Base-by-base conservation (phyloP, 2,113 vertebrate genomes). In the Gyps fulvus region DNA sequence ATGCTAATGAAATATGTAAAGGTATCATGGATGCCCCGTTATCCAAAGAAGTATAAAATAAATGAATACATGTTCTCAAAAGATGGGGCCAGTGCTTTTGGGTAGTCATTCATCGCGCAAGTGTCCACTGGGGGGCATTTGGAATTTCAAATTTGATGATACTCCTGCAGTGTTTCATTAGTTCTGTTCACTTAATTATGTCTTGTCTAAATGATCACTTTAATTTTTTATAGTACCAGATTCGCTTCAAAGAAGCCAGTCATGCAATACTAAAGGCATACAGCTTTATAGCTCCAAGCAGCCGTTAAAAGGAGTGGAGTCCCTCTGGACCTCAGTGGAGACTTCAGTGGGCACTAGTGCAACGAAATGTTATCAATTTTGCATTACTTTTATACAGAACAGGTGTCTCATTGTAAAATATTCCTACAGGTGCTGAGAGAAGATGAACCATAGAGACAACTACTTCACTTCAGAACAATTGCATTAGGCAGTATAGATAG, bases 161-260 rank as follows among this genome's bases (percentile, higher is more conserved):
- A 89, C 27, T 95, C 55, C 81, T 87, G 71, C 79, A 87, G 94
- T 42, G 45, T 93, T 96, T 96, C 92, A 93, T 97, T 96, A 94
- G 74, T 78, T 87, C 89, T 94, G 88, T 96, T 96, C 95, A 94
- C 58, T 94, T 97, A 95, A 97, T 97, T 96, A 94, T 90, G 87
- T 74, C 94, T 94, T 95, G 89, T 95, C 94, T 95, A 96, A 97
- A 94, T 90, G 95, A 97, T 92, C 63, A 27, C 54, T 94, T 96
- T 54, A 95, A 93, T 91, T 91, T 95, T 97, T 97, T 70, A 96
- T 73, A 82, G 78, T 67, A 72, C 31, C 50, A 92, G 81, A 85
- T 80, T 95, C 71, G 80, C 54, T 91, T 91, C 93, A 86, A 91
- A 91, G 88, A 78, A 93, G 63, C 42, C 74, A 93, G 87, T 91